Evolutionary conservation across 2,888 invertebrate genomes (phyloP).

Genomic region (Phytoseiulus persimilis): DNA sequence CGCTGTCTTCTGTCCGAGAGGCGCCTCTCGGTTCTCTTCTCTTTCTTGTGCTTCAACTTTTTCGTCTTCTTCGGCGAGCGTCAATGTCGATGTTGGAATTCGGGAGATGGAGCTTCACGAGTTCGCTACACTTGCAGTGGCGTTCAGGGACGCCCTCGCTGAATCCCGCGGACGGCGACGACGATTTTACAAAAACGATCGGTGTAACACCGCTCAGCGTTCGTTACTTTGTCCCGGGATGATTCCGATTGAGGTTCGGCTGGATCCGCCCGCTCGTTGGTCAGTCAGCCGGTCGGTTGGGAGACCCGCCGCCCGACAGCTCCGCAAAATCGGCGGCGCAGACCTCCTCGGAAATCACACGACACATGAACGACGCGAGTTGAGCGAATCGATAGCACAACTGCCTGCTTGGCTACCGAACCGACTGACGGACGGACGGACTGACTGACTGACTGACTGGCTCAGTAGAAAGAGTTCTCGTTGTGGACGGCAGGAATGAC

Average conservation of each 20-base stretch:
- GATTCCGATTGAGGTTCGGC: no score
- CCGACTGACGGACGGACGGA: not conserved
- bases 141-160: not conserved
- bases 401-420: not conserved
- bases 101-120: not conserved
- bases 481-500: not conserved
- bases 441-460: not conserved
- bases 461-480: not conserved
- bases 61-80: not conserved
- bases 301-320: not conserved
- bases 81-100: not conserved
- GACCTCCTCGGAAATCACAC: not conserved
- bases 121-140: not conserved
- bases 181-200: not conserved
- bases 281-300: no score
- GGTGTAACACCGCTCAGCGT: not conserved
- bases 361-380: not conserved
- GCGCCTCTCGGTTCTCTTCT: not conserved
- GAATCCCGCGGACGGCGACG: not conserved
- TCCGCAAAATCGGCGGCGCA: not conserved
- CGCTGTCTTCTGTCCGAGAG: constrained; percentile 5
- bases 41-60: not conserved
- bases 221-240: no score
- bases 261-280: not conserved
- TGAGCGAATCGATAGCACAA: not conserved